Conservation (phyloP, 2,113 vertebrate species). For the Onychostoma macrolepis region DNA sequence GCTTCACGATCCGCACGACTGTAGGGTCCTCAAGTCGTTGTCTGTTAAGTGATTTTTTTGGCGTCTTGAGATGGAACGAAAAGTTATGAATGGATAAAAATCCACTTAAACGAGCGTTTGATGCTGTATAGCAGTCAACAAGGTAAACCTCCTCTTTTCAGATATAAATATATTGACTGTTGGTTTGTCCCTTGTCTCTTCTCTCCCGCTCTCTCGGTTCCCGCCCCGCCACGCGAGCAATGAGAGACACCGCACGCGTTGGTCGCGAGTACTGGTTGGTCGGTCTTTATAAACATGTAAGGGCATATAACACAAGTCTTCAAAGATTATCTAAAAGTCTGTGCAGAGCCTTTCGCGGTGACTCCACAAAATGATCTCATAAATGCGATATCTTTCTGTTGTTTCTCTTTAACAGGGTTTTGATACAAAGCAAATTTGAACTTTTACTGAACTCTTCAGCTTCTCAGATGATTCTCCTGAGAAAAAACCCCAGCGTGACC, state of each 20-base stretch:
- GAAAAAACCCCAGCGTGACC: background rate
- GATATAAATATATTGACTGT: constrained; percentile 2
- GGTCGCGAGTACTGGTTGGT: background rate
- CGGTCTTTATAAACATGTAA: background rate
- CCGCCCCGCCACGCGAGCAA: constrained; percentile 36
- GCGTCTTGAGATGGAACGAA: background rate
- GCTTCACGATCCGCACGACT: constrained; percentile 11
- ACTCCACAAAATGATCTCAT: background rate
- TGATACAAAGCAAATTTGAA: background rate
- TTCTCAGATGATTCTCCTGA: background rate
- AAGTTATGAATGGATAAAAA: background rate
- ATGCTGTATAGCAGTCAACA: background rate
- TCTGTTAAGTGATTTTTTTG: constrained; percentile 7
- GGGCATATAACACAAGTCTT: background rate
- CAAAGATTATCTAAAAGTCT: background rate
- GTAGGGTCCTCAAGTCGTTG: background rate
- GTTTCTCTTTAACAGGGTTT: background rate
- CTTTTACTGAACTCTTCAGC: background rate
- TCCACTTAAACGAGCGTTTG: background rate
- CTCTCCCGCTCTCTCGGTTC: constrained; percentile 29
- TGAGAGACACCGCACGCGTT: constrained; percentile 37
- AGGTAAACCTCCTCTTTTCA: constrained; percentile 1
- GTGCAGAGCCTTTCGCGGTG: background rate
- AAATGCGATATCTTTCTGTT: background rate
- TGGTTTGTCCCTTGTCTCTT: constrained; percentile 7